These are phyloP conservation scores for Aplochiton taeniatus DNA, from an alignment of 2,797 vertebrate species.

Conservation along the genomic window DNA sequence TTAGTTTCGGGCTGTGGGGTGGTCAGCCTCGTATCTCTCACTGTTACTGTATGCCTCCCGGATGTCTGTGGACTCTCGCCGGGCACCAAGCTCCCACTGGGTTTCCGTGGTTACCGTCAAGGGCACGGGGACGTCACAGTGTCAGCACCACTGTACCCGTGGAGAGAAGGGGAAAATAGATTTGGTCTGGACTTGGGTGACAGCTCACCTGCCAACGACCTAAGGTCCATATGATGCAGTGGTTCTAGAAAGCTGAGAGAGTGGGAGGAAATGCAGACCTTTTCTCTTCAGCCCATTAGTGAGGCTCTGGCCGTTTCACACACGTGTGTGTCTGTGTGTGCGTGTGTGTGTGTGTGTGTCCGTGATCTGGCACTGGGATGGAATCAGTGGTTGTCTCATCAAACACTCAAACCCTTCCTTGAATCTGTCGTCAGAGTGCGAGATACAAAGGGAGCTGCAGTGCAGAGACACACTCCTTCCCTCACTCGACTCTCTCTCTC, in stretches of 20 bases:
- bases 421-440: slow-evolving; percentile 12
- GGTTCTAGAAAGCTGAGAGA: slow-evolving; percentile 35
- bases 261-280: slow-evolving; percentile 16
- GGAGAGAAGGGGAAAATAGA: slow-evolving; percentile 19
- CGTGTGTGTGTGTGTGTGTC: slow-evolving; percentile 16
- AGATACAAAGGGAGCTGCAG: slow-evolving; percentile 22
- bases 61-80: neutral
- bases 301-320: slow-evolving; percentile 27
- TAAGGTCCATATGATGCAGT: slow-evolving; percentile 11
- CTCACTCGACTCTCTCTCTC: neutral
- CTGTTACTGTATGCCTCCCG: too few species aligned
- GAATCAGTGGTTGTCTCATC: slow-evolving; percentile 15
- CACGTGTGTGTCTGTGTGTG: slow-evolving; percentile 4
- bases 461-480: slow-evolving; percentile 21
- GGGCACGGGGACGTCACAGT: slow-evolving; percentile 39
- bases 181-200: slow-evolving; percentile 25
- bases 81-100: slow-evolving; percentile 27
- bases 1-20: too few species aligned
- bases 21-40: too few species aligned
- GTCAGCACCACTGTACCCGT: slow-evolving; percentile 18
- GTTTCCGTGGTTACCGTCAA: slow-evolving; percentile 39
- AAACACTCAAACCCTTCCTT: slow-evolving; percentile 13
- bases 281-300: slow-evolving; percentile 43
- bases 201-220: slow-evolving; percentile 19
- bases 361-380: slow-evolving; percentile 3